Conservation (phyloP, 2,888 invertebrate genomes). For the Sialis lutaria region DNA sequence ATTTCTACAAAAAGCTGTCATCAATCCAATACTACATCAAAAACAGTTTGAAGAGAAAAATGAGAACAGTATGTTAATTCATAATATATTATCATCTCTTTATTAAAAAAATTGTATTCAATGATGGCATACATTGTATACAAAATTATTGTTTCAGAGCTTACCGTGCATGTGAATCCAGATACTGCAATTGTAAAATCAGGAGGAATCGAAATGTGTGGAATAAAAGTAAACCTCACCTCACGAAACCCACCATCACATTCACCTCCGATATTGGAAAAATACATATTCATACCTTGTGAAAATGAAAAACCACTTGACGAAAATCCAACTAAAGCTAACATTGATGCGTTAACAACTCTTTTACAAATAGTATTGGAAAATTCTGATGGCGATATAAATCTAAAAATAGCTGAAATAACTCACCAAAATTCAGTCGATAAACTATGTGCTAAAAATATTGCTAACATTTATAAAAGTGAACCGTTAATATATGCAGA, state of each 20-base stretch:
- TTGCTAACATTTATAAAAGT: slow-evolving; percentile 43
- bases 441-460: slow-evolving; percentile 31
- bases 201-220: slow-evolving; percentile 40
- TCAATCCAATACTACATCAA: slow-evolving; percentile 30
- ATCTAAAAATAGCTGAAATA: slow-evolving; percentile 8
- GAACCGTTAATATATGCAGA: slow-evolving; percentile 52
- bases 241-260: too few species aligned
- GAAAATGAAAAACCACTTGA: slow-evolving; percentile 13
- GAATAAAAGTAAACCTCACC: slow-evolving; percentile 35
- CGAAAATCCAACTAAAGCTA: not conserved
- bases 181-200: slow-evolving; percentile 25
- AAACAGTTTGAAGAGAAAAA: slow-evolving; percentile 9
- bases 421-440: not conserved
- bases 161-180: slow-evolving; percentile 23
- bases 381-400: slow-evolving; percentile 33
- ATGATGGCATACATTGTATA: too few species aligned
- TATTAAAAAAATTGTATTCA: too few species aligned
- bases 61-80: not conserved
- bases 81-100: not conserved
- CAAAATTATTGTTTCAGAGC: slow-evolving; percentile 16
- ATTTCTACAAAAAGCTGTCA: slow-evolving; percentile 32
- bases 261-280: slow-evolving; percentile 30
- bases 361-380: slow-evolving; percentile 56
- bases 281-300: slow-evolving; percentile 34
- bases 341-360: slow-evolving; percentile 28